Evolutionary conservation across 2,797 vertebrate genomes (phyloP).

Genomic region (Epinephelus awoara): DNA sequence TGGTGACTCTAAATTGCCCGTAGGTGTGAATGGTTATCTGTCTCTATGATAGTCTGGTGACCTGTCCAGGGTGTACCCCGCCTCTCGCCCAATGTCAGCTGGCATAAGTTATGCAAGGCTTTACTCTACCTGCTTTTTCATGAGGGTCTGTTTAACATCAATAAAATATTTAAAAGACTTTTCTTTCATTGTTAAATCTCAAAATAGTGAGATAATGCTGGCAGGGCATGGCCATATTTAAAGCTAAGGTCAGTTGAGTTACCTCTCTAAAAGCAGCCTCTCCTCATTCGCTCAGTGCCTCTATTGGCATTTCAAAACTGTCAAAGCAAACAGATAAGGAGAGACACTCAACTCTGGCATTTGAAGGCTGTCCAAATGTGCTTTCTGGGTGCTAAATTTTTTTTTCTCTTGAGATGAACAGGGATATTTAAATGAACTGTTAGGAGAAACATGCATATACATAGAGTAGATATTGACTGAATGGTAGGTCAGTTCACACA

Average conservation of each 20-base stretch:
- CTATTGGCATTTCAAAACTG: constrained; percentile 28
- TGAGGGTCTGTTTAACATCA: neutral
- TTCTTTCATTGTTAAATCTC: neutral
- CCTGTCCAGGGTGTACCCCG: no score
- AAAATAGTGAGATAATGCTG: constrained; percentile 3
- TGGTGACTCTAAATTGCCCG: no score
- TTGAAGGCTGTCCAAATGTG: constrained; percentile 20
- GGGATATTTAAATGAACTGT: constrained; percentile 27
- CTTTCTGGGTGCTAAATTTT: neutral
- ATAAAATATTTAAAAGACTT: neutral
- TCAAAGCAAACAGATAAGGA: constrained; percentile 13
- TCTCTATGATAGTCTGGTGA: no score
- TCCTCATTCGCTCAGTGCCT: neutral
- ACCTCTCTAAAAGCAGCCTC: neutral
- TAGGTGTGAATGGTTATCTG: no score
- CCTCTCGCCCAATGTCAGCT: no score
- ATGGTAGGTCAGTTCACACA: constrained; percentile 35
- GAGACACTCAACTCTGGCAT: constrained; percentile 26
- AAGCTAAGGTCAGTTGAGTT: neutral
- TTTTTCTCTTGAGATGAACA: neutral
- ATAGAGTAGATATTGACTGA: constrained; percentile 50
- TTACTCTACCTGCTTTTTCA: neutral
- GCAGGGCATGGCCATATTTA: constrained; percentile 8
- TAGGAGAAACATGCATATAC: constrained; percentile 31
- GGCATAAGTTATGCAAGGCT: no score